These are phyloP conservation scores for Tapirus indicus DNA, from an alignment of 2,797 vertebrate species.

Conservation along the genomic window DNA sequence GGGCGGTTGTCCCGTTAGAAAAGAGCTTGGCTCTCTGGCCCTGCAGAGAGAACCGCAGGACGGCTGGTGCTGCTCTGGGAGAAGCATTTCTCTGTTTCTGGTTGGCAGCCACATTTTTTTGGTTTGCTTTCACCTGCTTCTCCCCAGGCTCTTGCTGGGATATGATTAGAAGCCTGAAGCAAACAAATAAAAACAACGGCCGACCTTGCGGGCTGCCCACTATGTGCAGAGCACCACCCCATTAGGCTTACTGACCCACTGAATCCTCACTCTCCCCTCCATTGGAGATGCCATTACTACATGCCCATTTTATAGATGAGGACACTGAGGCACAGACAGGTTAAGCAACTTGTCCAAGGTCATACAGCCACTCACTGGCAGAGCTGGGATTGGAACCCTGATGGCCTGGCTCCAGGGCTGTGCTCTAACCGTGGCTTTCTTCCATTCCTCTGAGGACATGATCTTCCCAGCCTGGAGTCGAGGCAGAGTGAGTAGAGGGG, in stretches of 20 bases:
- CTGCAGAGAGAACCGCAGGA: rapidly evolving
- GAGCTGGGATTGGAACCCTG: not conserved
- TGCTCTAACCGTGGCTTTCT: not conserved
- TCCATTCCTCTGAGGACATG: not conserved
- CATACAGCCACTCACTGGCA: not conserved
- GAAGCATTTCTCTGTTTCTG: not conserved
- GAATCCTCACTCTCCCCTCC: not conserved
- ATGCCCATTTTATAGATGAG: not conserved
- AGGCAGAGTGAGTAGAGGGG: not conserved
- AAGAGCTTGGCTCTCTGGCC: not conserved
- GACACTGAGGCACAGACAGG: not conserved
- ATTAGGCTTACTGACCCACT: rapidly evolving
- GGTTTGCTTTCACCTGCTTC: not conserved
- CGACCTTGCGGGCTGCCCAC: too few relatives aligned
- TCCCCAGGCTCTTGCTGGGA: not conserved
- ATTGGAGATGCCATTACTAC: not conserved
- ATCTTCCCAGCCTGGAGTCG: not conserved
- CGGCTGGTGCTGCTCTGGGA: not conserved
- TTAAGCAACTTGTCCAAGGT: not conserved
- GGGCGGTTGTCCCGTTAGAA: not conserved
- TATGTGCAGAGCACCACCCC: not conserved
- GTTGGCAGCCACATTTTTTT: not conserved
- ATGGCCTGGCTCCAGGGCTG: not conserved
- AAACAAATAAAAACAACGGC: not conserved
- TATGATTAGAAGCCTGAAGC: not conserved